Evolutionary conservation across 2,797 vertebrate genomes (phyloP).

Genomic region (Melanotaenia boesemani): DNA sequence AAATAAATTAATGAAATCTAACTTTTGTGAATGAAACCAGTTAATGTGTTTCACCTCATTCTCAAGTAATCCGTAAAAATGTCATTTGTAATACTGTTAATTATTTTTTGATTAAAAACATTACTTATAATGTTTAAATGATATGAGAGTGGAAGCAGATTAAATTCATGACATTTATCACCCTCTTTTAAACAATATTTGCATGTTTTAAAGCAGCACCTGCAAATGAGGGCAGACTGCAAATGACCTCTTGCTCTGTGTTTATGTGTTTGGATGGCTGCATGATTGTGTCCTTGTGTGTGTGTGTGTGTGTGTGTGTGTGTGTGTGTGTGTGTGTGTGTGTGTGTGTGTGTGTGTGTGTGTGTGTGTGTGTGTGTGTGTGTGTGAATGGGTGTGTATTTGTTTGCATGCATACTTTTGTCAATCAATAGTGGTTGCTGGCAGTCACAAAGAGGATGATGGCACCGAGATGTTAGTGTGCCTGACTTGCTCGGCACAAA

Average conservation of each 20-base stretch:
- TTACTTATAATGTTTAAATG: neutral
- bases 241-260: slow-evolving; percentile 52
- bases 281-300: slow-evolving; percentile 16
- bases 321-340: slow-evolving; percentile 41
- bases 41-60: neutral
- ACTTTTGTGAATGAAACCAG: slow-evolving; percentile 7
- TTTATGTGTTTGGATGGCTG: slow-evolving; percentile 12
- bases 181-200: slow-evolving; percentile 7
- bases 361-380: slow-evolving; percentile 38
- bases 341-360: slow-evolving; percentile 30
- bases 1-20: slow-evolving; percentile 2
- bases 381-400: slow-evolving; percentile 38
- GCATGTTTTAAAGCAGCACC: slow-evolving; percentile 8
- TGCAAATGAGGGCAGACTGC: slow-evolving; percentile 30
- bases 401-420: slow-evolving; percentile 83
- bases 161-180: slow-evolving; percentile 10
- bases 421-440: slow-evolving; percentile 95
- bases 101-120: neutral
- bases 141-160: slow-evolving; percentile 1
- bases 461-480: slow-evolving; percentile 95
- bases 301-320: slow-evolving; percentile 30
- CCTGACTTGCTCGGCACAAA: slow-evolving; percentile 98
- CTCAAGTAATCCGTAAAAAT: neutral
- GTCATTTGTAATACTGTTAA: neutral
- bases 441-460: slow-evolving; percentile 91